Base-by-base conservation (phyloP, 2,888 invertebrate genomes). In the Lepidocyrtoides sp. region DNA sequence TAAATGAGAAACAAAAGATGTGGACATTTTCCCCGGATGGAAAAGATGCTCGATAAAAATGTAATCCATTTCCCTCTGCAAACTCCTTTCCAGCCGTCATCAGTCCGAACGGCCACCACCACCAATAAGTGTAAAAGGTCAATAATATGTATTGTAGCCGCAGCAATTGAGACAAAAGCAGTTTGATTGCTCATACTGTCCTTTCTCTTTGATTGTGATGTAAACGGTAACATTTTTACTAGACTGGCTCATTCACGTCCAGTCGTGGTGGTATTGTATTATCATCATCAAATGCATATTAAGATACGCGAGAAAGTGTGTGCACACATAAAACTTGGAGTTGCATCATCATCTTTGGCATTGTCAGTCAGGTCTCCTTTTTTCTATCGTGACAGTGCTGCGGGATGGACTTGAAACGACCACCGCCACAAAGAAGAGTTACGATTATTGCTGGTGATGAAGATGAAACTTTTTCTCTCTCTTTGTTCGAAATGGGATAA, bases 401-500 rank as follows among this genome's bases (percentile, higher is more conserved):
- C 79, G 81, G 63, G 75, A 66, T 83, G 83, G 89, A 72, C 81
- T n/a, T n/a, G n/a, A n/a, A n/a, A 54, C 26, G n/a, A 79, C 41
- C 57, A 81, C 41, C 17, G 82, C 85, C 79, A 90, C 90, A 90
- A 89, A 90, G 90, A 90, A 90, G 90, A 90, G 90, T 90, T 90
- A 90, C 90, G 90, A 90, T 90, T 90, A 90, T 90, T 69, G 69
- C 69, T 32, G 32, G 69, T 69, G 69, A 69, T 69, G 69, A 29
- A 60, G 69, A 69, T 69, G 69, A 84, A 77, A 32, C 17, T 44
- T 57, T n/a, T 60, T 48, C n/a, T n/a, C n/a, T n/a, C n/a, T n/a
- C n/a, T 10, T 48, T 66, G 36, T 75, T 75, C 7, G 10, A n/a
- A n/a, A n/a, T n/a, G n/a, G n/a, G n/a, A n/a, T n/a, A n/a, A n/a